Evolutionary conservation across 2,113 vertebrate genomes (phyloP).

Genomic region (Steatornis caripensis): DNA sequence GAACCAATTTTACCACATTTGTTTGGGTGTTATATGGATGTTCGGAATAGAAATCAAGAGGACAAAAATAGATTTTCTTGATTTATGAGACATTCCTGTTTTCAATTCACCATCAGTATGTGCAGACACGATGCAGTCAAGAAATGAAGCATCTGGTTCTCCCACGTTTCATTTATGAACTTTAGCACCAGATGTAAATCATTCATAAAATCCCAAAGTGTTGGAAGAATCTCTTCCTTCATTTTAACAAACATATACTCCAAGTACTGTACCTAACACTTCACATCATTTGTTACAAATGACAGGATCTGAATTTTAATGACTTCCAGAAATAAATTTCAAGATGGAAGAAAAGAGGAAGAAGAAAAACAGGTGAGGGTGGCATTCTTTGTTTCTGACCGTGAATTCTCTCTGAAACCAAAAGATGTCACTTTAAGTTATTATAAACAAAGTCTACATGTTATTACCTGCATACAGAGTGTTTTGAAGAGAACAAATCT

Average conservation of each 20-base stretch:
- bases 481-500: constrained; percentile 3
- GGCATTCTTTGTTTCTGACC: neutral
- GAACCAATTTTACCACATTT: constrained; percentile 68
- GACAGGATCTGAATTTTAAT: constrained; percentile 68
- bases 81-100: constrained; percentile 73
- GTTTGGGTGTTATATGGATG: constrained; percentile 66
- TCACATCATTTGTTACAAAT: constrained; percentile 66
- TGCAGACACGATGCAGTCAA: constrained; percentile 67
- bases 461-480: neutral
- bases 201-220: constrained; percentile 76
- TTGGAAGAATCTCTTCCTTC: constrained; percentile 66
- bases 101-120: constrained; percentile 75
- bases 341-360: neutral
- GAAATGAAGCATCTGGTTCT: constrained; percentile 77
- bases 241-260: constrained; percentile 70
- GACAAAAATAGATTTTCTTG: constrained; percentile 70
- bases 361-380: constrained; percentile 14
- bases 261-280: constrained; percentile 55
- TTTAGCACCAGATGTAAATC: constrained; percentile 81
- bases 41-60: constrained; percentile 73
- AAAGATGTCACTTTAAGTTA: constrained; percentile 24
- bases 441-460: constrained; percentile 7
- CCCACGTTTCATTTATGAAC: constrained; percentile 75
- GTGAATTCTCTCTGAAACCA: constrained; percentile 23
- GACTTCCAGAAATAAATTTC: constrained; percentile 58